Evolutionary conservation across 2,797 vertebrate genomes (phyloP).

Genomic region (Pipistrellus pygmaeus): DNA sequence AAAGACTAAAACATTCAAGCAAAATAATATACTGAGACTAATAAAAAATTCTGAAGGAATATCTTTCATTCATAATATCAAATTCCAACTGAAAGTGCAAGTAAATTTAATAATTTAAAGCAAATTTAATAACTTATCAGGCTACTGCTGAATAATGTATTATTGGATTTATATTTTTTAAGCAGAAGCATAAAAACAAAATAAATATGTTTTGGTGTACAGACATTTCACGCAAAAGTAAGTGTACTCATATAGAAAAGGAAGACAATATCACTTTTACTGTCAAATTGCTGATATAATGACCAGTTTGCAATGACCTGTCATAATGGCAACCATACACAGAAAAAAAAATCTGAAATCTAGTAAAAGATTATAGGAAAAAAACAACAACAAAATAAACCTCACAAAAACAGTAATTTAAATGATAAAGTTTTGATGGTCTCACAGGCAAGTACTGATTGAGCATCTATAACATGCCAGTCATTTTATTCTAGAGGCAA

Average conservation of each 20-base stretch:
- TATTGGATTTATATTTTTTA: conserved; percentile 30
- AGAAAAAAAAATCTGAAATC: conserved; percentile 24
- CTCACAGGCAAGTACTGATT: neutral
- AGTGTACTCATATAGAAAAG: neutral
- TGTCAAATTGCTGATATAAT: neutral
- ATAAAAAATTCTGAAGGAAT: neutral
- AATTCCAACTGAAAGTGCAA: conserved; percentile 51
- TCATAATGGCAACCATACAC: neutral
- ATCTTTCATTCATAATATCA: neutral
- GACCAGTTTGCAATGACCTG: neutral
- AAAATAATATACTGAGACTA: conserved; percentile 13
- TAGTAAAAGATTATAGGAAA: neutral
- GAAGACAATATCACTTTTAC: neutral
- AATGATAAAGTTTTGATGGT: neutral
- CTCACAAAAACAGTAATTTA: neutral
- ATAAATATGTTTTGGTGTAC: neutral
- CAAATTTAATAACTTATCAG: neutral
- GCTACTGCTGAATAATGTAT: neutral
- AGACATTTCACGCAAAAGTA: neutral
- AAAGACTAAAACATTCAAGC: conserved; percentile 16
- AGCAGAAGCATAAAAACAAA: neutral
- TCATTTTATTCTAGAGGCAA: neutral
- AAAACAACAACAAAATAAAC: neutral
- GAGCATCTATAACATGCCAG: neutral
- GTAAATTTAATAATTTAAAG: conserved; percentile 6